These are phyloP conservation scores for Phycodurus eques DNA, from an alignment of 2,113 vertebrate species.

Conservation along the genomic window DNA sequence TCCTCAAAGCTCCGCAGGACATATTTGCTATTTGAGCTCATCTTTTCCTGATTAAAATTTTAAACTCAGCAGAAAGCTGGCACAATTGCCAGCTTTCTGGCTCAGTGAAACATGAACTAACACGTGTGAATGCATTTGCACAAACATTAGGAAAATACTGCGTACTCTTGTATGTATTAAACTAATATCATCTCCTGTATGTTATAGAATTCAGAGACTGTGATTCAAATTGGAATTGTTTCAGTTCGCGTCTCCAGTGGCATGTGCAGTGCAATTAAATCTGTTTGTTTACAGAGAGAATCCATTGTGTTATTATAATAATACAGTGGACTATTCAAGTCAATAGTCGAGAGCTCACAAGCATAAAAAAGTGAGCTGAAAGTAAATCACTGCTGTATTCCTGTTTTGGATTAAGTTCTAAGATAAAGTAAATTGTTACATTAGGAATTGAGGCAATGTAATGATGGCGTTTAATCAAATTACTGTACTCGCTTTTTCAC, in stretches of 20 bases:
- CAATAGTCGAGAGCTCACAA: too few species aligned
- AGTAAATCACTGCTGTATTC: too few species aligned
- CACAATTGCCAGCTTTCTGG: neutral
- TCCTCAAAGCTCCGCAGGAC: neutral
- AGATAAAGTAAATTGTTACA: too few species aligned
- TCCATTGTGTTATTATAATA: too few species aligned
- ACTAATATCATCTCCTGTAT: neutral
- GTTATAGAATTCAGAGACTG: too few species aligned
- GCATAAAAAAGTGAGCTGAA: too few species aligned
- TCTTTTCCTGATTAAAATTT: neutral
- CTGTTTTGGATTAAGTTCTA: too few species aligned
- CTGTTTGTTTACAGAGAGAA: slow-evolving; percentile 7
- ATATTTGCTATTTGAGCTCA: neutral
- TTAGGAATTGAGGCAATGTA: too few species aligned
- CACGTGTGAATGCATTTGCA: neutral
- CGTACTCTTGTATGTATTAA: neutral
- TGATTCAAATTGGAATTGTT: too few species aligned
- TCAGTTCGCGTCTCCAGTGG: neutral
- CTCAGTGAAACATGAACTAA: neutral
- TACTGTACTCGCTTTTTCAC: too few species aligned
- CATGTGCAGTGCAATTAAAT: neutral
- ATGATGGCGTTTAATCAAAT: too few species aligned
- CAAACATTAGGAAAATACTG: neutral
- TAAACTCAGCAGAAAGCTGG: neutral
- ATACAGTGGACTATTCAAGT: too few species aligned